A percentile compares a stretch with the other conserved stretches of the same genome.
Evolutionary conservation across 2,113 vertebrate species (phyloP).

Genomic region (Poecile atricapillus): DNA sequence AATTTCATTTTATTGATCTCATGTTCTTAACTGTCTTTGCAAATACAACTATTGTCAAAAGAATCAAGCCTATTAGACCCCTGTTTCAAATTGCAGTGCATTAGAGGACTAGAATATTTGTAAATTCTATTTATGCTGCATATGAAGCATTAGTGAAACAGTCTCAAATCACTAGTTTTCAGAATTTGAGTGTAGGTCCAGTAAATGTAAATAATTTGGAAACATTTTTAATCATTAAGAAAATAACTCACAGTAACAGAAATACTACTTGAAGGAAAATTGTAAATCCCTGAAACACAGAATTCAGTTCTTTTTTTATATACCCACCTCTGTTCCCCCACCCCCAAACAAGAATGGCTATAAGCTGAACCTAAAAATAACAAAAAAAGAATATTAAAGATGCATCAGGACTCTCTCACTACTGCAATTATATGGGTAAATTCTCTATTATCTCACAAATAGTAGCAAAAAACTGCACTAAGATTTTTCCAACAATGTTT

Average conservation of each 20-base stretch:
- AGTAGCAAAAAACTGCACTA: neutral
- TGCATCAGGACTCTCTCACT: neutral
- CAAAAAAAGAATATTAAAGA: neutral
- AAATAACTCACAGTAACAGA: neutral
- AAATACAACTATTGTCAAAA: neutral
- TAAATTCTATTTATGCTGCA: neutral
- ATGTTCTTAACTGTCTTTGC: neutral
- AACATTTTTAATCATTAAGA: neutral
- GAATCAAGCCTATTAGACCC: neutral
- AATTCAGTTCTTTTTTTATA: neutral
- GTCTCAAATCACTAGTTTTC: neutral
- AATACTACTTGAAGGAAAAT: neutral
- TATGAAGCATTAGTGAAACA: neutral
- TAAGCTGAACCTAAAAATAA: neutral
- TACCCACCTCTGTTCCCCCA: fast-evolving
- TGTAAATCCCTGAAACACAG: neutral
- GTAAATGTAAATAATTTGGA: neutral
- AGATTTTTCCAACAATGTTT: neutral
- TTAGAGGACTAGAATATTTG: neutral
- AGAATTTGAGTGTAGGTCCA: neutral
- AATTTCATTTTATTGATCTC: neutral
- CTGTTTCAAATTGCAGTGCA: neutral
- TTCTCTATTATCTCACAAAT: neutral
- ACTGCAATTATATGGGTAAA: neutral
- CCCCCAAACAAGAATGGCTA: neutral